phyloP scores from a whole-genome alignment of 2,888 invertebrate genomes.

The Dusona sp. region DNA sequence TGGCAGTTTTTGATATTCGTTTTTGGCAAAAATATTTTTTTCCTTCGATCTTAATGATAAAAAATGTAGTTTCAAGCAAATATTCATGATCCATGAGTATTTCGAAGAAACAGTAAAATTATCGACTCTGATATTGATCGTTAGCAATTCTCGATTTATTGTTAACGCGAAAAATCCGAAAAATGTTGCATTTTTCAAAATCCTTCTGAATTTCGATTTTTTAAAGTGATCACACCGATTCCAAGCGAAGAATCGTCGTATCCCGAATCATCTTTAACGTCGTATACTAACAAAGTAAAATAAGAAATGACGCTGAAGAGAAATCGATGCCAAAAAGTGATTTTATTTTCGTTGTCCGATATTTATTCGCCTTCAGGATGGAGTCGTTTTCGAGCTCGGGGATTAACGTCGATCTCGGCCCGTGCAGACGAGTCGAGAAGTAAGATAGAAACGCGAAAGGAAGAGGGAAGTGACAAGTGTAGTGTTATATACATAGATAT shows the following conservation, averaged over 20 bases:
- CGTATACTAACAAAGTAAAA: background rate
- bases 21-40: too few relatives aligned
- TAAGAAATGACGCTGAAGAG: conserved; percentile 7
- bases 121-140: too few relatives aligned
- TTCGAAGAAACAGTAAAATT: too few relatives aligned
- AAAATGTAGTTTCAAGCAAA: too few relatives aligned
- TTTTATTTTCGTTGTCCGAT: conserved; percentile 20
- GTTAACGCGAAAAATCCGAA: too few relatives aligned
- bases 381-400: conserved; percentile 15
- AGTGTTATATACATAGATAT: background rate
- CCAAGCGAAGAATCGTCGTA: background rate
- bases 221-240: background rate
- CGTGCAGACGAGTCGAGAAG: conserved; percentile 11
- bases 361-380: conserved; percentile 34
- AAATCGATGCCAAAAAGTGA: conserved; percentile 21
- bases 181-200: too few relatives aligned
- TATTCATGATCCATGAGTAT: too few relatives aligned
- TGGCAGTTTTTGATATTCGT: background rate
- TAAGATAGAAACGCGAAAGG: conserved; percentile 11
- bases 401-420: conserved; percentile 39
- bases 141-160: too few relatives aligned
- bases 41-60: too few relatives aligned
- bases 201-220: background rate
- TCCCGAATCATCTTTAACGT: conserved; percentile 12
- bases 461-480: conserved; percentile 20